These are phyloP conservation scores for Drosophila kepulauana DNA, from an alignment of 1,140 invertebrate species.

Conservation along the genomic window DNA sequence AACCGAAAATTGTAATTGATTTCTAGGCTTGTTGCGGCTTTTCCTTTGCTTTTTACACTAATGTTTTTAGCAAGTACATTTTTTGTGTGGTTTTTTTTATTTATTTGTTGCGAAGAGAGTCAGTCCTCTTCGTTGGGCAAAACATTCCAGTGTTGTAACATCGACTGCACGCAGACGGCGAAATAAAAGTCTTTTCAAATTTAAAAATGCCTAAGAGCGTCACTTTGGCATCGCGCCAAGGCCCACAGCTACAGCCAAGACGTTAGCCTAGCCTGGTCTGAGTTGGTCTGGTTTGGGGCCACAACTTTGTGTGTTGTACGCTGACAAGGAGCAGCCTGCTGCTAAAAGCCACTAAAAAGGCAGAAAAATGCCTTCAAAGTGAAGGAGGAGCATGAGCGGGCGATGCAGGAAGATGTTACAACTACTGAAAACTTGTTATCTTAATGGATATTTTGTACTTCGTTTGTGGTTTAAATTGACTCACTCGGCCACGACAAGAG, in stretches of 20 bases:
- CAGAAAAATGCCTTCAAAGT: slow-evolving; percentile 38
- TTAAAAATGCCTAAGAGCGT: slow-evolving; percentile 81
- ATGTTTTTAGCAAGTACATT: slow-evolving; percentile 56
- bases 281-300: slow-evolving; percentile 32
- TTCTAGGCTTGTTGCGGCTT: slow-evolving; percentile 54
- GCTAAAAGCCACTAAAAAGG: slow-evolving; percentile 66
- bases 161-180: slow-evolving; percentile 41
- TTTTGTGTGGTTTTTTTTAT: background rate
- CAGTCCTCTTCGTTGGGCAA: slow-evolving; percentile 13
- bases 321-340: slow-evolving; percentile 47
- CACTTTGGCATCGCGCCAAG: slow-evolving; percentile 75
- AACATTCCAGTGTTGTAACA: slow-evolving; percentile 7
- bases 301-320: slow-evolving; percentile 52
- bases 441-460: slow-evolving; percentile 83
- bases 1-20: slow-evolving; percentile 70
- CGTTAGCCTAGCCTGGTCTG: slow-evolving; percentile 15
- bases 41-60: slow-evolving; percentile 51
- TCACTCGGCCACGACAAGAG: slow-evolving; percentile 54
- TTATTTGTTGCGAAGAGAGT: background rate
- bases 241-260: slow-evolving; percentile 32
- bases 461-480: slow-evolving; percentile 81
- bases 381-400: background rate
- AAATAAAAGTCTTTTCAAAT: slow-evolving; percentile 70
- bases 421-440: slow-evolving; percentile 83
- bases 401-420: slow-evolving; percentile 68